Conservation (phyloP, 2,797 vertebrate species). For the Gymnothorax reevesii region DNA sequence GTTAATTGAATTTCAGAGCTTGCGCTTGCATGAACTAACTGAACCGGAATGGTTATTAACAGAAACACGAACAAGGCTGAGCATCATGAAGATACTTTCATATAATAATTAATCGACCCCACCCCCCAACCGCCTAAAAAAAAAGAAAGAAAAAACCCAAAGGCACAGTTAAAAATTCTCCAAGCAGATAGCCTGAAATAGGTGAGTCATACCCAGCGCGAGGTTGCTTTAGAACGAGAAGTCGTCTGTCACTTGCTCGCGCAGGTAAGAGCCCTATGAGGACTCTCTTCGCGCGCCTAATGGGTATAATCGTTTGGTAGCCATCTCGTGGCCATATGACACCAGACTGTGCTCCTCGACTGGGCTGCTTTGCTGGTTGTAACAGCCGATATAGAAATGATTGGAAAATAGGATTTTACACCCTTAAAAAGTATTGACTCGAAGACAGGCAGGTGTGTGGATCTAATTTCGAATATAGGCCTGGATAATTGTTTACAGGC, state of each 20-base stretch:
- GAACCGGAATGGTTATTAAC: not conserved
- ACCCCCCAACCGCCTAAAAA: not conserved
- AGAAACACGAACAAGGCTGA: not conserved
- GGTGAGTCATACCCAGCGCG: not conserved
- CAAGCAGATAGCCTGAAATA: not conserved
- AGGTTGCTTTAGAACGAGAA: conserved; percentile 15
- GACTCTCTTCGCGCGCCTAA: conserved; percentile 12
- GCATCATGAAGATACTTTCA: not conserved
- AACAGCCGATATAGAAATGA: conserved; percentile 23
- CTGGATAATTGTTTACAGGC: not conserved
- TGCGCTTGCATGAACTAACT: not conserved
- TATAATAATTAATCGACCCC: not conserved
- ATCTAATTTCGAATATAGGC: conserved; percentile 14
- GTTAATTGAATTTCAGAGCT: not conserved
- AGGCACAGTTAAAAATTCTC: conserved; percentile 6
- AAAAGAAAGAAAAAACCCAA: not conserved
- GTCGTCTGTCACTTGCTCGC: conserved; percentile 7
- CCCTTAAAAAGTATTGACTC: conserved; percentile 14
- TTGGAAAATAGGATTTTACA: conserved; percentile 26
- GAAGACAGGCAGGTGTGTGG: conserved; percentile 19
- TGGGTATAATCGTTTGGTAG: conserved; percentile 16
- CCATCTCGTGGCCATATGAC: not conserved
- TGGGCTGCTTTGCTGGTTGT: not conserved
- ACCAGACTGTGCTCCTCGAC: not conserved
- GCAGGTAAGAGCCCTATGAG: not conserved